Evolutionary conservation across 2,888 invertebrate genomes (phyloP).

Genomic region (Agrotis exclamationis): DNA sequence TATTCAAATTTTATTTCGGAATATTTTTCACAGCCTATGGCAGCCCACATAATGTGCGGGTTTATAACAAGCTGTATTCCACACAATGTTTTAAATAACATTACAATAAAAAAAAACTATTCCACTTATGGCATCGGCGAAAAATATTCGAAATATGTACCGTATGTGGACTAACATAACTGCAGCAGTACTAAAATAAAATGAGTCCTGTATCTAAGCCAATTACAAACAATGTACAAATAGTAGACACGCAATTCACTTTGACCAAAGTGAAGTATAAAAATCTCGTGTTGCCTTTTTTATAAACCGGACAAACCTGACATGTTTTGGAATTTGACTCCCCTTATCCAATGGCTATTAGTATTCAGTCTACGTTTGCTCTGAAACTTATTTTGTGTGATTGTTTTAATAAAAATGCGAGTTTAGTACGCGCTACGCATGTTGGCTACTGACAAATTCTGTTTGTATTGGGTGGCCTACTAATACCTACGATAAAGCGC

Average conservation of each 20-base stretch:
- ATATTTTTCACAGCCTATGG: too few relatives aligned
- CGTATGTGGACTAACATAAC: too few relatives aligned
- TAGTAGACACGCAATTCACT: neutral
- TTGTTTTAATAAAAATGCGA: conserved; percentile 62
- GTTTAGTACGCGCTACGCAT: conserved; percentile 43
- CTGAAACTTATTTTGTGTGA: conserved; percentile 59
- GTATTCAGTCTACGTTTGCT: conserved; percentile 52
- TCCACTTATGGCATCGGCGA: too few relatives aligned
- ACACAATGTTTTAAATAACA: too few relatives aligned
- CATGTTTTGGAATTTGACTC: conserved; percentile 53
- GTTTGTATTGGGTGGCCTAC: conserved; percentile 47
- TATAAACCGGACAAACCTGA: conserved; percentile 32
- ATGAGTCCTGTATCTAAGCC: too few relatives aligned
- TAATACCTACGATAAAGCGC: conserved; percentile 29
- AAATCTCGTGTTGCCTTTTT: conserved; percentile 18
- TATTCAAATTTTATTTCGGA: too few relatives aligned
- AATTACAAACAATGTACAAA: neutral
- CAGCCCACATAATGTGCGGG: too few relatives aligned
- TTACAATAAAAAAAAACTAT: too few relatives aligned
- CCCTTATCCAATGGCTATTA: conserved; percentile 48
- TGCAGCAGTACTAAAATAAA: too few relatives aligned
- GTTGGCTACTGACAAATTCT: conserved; percentile 48
- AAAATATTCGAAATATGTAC: too few relatives aligned
- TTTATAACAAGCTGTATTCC: too few relatives aligned
- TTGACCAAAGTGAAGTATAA: neutral